A percentile compares a stretch with the other conserved stretches of the same genome.
phyloP scores from a whole-genome alignment of 2,113 vertebrate species.

The Emydocephalus ijimae region DNA sequence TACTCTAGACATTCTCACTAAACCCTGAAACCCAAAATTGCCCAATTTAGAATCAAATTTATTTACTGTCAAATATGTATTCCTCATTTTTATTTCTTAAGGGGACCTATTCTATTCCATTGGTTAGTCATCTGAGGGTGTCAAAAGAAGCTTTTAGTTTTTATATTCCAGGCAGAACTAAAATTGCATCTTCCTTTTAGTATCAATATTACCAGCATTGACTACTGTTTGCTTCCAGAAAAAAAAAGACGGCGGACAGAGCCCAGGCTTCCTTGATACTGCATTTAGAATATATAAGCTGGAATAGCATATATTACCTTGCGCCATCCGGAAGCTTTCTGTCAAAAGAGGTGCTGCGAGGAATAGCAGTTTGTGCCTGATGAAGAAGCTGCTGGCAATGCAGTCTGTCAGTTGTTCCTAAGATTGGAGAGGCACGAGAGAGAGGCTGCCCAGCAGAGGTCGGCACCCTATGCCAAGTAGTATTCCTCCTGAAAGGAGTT shows the following conservation, averaged over 20 bases:
- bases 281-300: slow-evolving; percentile 16
- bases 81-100: slow-evolving; percentile 23
- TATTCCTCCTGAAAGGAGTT: slow-evolving; percentile 95
- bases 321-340: slow-evolving; percentile 89
- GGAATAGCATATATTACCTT: slow-evolving; percentile 72
- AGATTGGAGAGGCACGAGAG: slow-evolving; percentile 84
- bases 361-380: slow-evolving; percentile 84
- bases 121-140: not conserved
- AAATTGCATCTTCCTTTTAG: not conserved
- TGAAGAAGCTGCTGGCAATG: slow-evolving; percentile 89
- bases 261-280: not conserved
- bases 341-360: slow-evolving; percentile 94
- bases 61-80: not conserved
- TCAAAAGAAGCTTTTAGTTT: not conserved
- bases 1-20: not conserved
- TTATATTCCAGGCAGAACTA: not conserved
- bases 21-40: not conserved
- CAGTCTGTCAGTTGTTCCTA: slow-evolving; percentile 82
- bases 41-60: not conserved
- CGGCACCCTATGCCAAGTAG: slow-evolving; percentile 94
- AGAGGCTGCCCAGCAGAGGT: slow-evolving; percentile 78
- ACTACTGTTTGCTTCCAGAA: slow-evolving; percentile 1
- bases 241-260: not conserved
- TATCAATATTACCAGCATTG: not conserved
- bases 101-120: not conserved